phyloP scores from a whole-genome alignment of 2,888 invertebrate species.

The Nomada hirtipes region DNA sequence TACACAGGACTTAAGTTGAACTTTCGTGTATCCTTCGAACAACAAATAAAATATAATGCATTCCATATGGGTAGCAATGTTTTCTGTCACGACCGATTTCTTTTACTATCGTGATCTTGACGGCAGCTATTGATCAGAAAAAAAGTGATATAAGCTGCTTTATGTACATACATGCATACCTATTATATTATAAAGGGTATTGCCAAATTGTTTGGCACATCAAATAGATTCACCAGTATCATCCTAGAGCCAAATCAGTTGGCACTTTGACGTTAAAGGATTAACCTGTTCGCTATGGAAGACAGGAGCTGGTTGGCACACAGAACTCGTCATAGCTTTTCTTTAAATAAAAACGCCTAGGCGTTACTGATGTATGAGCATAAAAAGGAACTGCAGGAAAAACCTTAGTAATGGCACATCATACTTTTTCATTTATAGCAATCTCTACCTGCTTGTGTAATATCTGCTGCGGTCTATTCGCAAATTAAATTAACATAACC shows the following conservation, averaged over 20 bases:
- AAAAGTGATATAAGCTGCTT: not conserved
- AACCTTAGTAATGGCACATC: not conserved
- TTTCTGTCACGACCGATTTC: not conserved
- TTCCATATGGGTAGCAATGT: too few species aligned
- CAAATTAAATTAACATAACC: not conserved
- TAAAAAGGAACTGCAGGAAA: not conserved
- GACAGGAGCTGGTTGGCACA: not conserved
- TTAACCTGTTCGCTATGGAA: conserved; percentile 26
- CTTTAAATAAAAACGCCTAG: too few species aligned
- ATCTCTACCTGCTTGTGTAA: not conserved
- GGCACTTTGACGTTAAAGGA: conserved; percentile 28
- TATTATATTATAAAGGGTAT: not conserved
- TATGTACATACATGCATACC: not conserved
- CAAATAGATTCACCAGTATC: conserved; percentile 7
- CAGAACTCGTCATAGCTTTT: not conserved
- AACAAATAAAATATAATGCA: not conserved
- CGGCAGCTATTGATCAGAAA: not conserved
- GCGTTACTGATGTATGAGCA: not conserved
- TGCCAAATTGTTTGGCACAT: conserved; percentile 38
- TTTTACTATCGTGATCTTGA: too few species aligned
- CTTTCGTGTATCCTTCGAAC: not conserved
- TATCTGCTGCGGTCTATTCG: not conserved
- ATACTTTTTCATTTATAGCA: not conserved
- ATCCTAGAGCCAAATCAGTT: conserved; percentile 1
- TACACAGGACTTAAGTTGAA: too few species aligned